A percentile compares a stretch with the other conserved stretches of the same genome.
Evolutionary conservation across 1,140 invertebrate species (phyloP).

Genomic region (Arctopsyche grandis): DNA sequence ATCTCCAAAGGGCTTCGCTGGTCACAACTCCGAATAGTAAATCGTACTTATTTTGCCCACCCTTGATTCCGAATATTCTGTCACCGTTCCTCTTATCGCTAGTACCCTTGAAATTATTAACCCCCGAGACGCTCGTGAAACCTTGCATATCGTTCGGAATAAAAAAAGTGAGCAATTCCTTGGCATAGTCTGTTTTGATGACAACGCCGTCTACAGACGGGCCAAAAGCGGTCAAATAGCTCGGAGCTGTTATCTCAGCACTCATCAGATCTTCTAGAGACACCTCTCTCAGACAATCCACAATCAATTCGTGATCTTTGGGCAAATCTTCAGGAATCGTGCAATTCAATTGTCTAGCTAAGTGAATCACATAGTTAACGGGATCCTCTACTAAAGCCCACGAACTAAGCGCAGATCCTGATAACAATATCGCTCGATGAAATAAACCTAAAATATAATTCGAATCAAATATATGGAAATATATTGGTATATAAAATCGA

Average conservation of each 20-base stretch:
- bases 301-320: slow-evolving; percentile 82
- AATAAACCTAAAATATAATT: slow-evolving; percentile 75
- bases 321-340: slow-evolving; percentile 80
- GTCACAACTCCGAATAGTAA: slow-evolving; percentile 86
- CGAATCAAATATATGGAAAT: not conserved
- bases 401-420: slow-evolving; percentile 91
- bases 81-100: slow-evolving; percentile 71
- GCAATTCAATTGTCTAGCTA: slow-evolving; percentile 89
- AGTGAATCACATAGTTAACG: slow-evolving; percentile 82
- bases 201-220: slow-evolving; percentile 89
- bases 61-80: slow-evolving; percentile 63
- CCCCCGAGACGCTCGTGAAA: slow-evolving; percentile 65
- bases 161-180: slow-evolving; percentile 76
- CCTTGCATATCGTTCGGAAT: slow-evolving; percentile 70
- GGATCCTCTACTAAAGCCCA: slow-evolving; percentile 95
- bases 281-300: slow-evolving; percentile 82
- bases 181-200: slow-evolving; percentile 81
- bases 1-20: slow-evolving; percentile 84
- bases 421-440: slow-evolving; percentile 89
- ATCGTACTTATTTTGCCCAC: slow-evolving; percentile 74
- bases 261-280: slow-evolving; percentile 80
- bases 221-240: slow-evolving; percentile 85
- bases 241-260: slow-evolving; percentile 82
- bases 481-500: not conserved
- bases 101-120: slow-evolving; percentile 66